Conservation (phyloP, 35 echinoderm and acorn worm genomes). For the Nesometra sesokonis region DNA sequence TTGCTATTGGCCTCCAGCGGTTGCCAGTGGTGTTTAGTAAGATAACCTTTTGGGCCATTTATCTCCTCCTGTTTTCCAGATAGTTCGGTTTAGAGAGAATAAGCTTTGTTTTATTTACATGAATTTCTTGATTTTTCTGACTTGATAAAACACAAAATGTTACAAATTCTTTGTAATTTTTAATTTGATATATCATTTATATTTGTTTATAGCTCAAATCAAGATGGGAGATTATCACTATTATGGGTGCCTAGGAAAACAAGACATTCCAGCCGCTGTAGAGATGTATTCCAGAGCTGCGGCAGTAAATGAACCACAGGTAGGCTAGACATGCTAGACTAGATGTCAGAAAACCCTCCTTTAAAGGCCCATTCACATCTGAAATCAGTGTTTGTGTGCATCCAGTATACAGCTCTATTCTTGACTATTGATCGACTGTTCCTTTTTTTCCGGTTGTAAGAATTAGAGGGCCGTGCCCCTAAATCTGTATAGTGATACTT, state of each 20-base stretch:
- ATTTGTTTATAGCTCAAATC: constrained; percentile 41
- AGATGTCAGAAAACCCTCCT: too few species aligned
- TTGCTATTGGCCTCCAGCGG: too few species aligned
- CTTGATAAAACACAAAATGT: neutral
- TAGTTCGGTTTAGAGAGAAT: too few species aligned
- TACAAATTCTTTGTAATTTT: neutral
- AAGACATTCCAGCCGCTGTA: constrained; percentile 45
- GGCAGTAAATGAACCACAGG: constrained; percentile 46
- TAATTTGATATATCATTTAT: neutral
- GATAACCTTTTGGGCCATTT: too few species aligned
- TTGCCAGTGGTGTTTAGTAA: too few species aligned
- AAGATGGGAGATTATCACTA: constrained; percentile 92
- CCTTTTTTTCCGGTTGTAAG: too few species aligned
- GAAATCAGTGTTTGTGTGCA: neutral
- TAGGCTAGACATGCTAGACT: constrained; percentile 3
- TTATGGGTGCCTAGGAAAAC: constrained; percentile 49
- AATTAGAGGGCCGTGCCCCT: too few species aligned
- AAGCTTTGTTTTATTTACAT: too few species aligned
- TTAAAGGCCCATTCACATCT: neutral
- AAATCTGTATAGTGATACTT: too few species aligned
- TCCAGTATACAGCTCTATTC: neutral
- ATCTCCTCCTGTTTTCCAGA: too few species aligned
- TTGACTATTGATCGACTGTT: neutral
- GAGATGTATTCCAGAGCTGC: constrained; percentile 63
- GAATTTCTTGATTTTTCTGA: too few species aligned